These are phyloP conservation scores for Porites rus DNA, from an alignment of 92 coral and sea anemone species.

Conservation along the genomic window DNA sequence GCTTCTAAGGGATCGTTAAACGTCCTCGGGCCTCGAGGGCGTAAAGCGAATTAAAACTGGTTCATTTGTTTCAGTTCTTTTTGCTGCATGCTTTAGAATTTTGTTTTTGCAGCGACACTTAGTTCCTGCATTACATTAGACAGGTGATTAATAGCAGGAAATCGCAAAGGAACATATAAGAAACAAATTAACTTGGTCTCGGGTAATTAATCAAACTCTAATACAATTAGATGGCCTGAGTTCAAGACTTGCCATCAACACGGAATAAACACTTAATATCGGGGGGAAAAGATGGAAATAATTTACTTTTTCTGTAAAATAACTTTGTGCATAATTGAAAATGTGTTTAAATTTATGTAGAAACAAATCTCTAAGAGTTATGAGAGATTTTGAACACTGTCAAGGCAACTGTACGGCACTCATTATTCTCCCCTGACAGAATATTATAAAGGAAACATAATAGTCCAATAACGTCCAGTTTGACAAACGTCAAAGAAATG, in stretches of 20 bases:
- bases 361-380: too few species aligned
- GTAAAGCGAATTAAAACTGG: neutral
- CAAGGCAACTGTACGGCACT: too few species aligned
- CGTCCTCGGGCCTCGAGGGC: neutral
- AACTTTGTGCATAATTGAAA: too few species aligned
- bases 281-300: too few species aligned
- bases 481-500: conserved; percentile 30
- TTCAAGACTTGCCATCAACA: neutral
- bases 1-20: neutral
- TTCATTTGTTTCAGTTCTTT: neutral
- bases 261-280: too few species aligned
- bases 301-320: too few species aligned
- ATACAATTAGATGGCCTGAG: conserved; percentile 30
- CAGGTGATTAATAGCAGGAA: conserved; percentile 61
- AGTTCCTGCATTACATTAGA: conserved; percentile 32
- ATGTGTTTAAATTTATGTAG: too few species aligned
- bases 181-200: conserved; percentile 32
- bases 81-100: neutral
- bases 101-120: conserved; percentile 35
- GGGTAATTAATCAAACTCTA: conserved; percentile 47
- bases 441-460: too few species aligned
- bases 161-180: conserved; percentile 39
- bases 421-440: too few species aligned
- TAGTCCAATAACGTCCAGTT: neutral
- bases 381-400: too few species aligned